Base-by-base conservation (phyloP, 2,797 vertebrate genomes). In the Labroides dimidiatus region DNA sequence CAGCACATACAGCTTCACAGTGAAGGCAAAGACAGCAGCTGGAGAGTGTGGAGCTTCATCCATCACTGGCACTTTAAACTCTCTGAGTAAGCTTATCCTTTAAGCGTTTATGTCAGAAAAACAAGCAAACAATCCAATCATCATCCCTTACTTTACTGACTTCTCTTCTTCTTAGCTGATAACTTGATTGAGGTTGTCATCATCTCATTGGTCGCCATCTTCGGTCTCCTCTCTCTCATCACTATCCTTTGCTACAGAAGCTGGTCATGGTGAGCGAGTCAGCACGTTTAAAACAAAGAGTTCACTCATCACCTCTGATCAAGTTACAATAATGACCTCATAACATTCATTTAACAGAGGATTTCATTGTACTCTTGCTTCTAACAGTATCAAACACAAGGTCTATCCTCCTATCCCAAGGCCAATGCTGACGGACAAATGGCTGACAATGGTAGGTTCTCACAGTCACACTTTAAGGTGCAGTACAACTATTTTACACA, bases 341-440 rank as follows among this genome's bases (percentile, higher is more conserved):
- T 19, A 23, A 10, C 12, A 13, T 13, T 14, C 3, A 14, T 39
- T 14, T 23, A 30, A 44, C 42, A 13, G 12, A 9, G 24, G 6
- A 3, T 68, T 42, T 72, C 47, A n/a, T 21, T 75, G 0, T 2
- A 64, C 82, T 81, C 16, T 41, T 78, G 44, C 78, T 72, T 81
- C 52, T 56, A 19, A 87, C 88, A 98, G 96, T 90, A 93, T 97
- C 88, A 97, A 96, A 78, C 85, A 93, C 72, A 94, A 90, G 0
- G 91, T 97, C 82, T 96, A 94, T 80, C 96, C 96, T 53, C 93
- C 95, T 37, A 95, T 97, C 82, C 96, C 96, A 0, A 93, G 95
- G 81, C 97, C 96, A 24, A 92, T 93, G 70, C 89, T 93, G 56
- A 57, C 21, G 0, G 87, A 77, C 10, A 49, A 69, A 15, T 91